Conservation (phyloP, 2,888 invertebrate species). For the Hemaris fuciformis region DNA sequence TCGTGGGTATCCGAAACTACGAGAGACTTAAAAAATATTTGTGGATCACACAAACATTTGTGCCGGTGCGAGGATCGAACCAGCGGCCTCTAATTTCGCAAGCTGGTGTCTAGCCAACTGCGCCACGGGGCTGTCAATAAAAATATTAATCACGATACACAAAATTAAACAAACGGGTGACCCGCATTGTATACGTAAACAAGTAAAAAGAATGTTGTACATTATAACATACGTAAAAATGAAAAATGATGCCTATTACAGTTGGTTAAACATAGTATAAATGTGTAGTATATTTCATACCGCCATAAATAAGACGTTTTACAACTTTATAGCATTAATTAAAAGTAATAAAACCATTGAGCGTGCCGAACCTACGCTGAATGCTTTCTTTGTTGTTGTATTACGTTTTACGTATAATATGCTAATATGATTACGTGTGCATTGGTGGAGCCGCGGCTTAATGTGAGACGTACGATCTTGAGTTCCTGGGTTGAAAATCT, state of each 20-base stretch:
- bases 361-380: too few species aligned
- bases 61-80: too few species aligned
- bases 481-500: too few species aligned
- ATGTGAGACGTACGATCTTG: too few species aligned
- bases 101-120: too few species aligned
- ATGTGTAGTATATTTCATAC: not conserved
- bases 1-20: too few species aligned
- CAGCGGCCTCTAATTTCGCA: too few species aligned
- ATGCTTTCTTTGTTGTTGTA: not conserved
- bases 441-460: too few species aligned
- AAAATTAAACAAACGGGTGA: not conserved
- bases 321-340: not conserved
- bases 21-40: too few species aligned
- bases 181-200: not conserved
- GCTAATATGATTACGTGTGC: not conserved
- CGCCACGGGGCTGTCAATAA: not conserved
- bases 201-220: not conserved
- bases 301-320: not conserved
- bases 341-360: not conserved
- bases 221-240: too few species aligned
- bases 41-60: too few species aligned
- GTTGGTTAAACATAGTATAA: not conserved
- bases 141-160: not conserved
- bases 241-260: not conserved
- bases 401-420: not conserved